phyloP scores from a whole-genome alignment of 30 jellyfish, hydroid and myxozoan genomes.

The Aurelia aurita complex sp. Pacific region DNA sequence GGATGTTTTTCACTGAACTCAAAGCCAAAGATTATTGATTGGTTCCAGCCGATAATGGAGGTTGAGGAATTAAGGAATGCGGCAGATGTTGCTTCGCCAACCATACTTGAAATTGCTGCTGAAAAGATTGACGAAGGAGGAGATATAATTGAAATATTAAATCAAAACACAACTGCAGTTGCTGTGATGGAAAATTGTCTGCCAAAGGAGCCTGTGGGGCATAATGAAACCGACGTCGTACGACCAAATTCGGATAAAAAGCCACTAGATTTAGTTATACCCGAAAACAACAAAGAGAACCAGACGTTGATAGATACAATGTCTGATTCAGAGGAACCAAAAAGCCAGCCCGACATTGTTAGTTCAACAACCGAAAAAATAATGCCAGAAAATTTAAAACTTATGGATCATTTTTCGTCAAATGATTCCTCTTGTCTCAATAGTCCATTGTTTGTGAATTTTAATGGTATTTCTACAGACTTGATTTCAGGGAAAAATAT shows the following conservation, averaged over 20 bases:
- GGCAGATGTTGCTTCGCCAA: neutral
- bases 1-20: neutral
- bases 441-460: constrained; percentile 18
- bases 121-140: neutral
- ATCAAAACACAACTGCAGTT: neutral
- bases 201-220: too few species aligned
- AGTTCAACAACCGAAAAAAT: neutral
- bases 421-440: constrained; percentile 51
- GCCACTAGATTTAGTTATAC: neutral
- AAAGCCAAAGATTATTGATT: neutral
- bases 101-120: neutral
- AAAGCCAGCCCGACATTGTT: neutral
- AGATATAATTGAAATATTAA: neutral
- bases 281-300: neutral
- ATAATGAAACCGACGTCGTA: neutral
- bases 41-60: neutral
- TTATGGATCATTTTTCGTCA: constrained; percentile 9
- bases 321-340: neutral
- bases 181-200: neutral
- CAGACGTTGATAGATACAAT: neutral
- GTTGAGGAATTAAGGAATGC: neutral
- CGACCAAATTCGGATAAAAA: constrained; percentile 4
- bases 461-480: neutral
- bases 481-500: constrained; percentile 7
- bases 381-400: neutral